Evolutionary conservation across 1,140 invertebrate genomes (phyloP).

Genomic region (Octopus bimaculoides): DNA sequence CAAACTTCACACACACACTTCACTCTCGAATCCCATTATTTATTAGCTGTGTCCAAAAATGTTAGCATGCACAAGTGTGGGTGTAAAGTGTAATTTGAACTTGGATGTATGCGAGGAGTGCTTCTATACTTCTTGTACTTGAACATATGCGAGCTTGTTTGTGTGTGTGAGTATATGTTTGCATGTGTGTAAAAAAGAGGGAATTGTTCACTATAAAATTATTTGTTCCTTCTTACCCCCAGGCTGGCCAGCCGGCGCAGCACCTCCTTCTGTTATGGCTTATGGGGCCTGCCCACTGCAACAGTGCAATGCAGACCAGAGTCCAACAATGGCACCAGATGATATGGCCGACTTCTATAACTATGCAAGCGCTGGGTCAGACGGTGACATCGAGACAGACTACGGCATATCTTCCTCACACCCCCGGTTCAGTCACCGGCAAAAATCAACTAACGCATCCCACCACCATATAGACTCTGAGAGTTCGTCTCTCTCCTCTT

Average conservation of each 20-base stretch:
- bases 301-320: slow-evolving; percentile 9
- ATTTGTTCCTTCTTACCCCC: background rate
- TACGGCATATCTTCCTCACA: background rate
- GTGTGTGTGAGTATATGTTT: no score
- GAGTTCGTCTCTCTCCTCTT: background rate
- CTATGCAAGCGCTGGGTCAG: slow-evolving; percentile 3
- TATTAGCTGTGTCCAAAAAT: no score
- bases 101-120: no score
- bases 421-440: background rate
- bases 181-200: no score
- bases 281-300: background rate
- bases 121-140: no score
- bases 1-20: no score
- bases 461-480: slow-evolving; percentile 5
- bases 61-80: no score
- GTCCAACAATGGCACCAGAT: background rate
- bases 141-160: no score
- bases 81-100: no score
- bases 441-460: background rate
- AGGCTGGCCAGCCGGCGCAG: background rate
- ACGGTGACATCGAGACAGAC: background rate
- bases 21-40: no score
- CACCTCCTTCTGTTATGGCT: background rate
- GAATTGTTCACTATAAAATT: background rate
- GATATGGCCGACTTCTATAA: background rate